Evolutionary conservation across 2,888 invertebrate species (phyloP), one percentile per base, ranked within the genome.

Genomic region (Unio delphinus): DNA sequence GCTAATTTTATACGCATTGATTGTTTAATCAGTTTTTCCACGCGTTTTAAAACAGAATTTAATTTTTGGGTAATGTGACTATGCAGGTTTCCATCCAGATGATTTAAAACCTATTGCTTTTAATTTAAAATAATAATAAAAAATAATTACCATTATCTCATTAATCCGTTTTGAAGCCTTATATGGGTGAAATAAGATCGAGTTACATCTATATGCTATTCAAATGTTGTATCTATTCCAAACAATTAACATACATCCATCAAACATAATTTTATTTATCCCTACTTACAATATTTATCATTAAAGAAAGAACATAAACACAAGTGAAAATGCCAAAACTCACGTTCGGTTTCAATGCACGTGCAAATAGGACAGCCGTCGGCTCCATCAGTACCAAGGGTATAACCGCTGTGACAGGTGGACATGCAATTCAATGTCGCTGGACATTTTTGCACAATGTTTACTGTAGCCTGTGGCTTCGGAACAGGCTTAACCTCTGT

Each of bases 301-400:
- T 15, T 45, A 45, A 45, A 45, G 34, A 45, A 45, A 45, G 3
- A 45, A 15, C 45, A 15, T 45, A 45, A 45, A 45, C 45, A 15
- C 2, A 3, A 45, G 45, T 15, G 45, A 45, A 45, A 45, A 15
- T 45, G 11, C 45, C 45, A 11, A 45, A 11, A 45, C 45, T 45
- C 15, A 45, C 45, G 45, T 45, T 45, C 45, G 15, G 70, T 65
- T 28, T 68, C 65, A n/a, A 75, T 75, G 57, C 80, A 80, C 1
- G 72, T 62, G 60, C 80, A 80, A 0, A 59, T 64, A 4, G 80
- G 80, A 55, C 80, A 80, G 0, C 80, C 80, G 23, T 78, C 73
- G 3, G 23, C 68, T n/a, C 75, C 80, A 26, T 73, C 74, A 15
- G 67, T 60, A 15, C 80, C 80, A 5, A 80, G 73, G 1, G 75